Evolutionary conservation across 1,140 invertebrate genomes (phyloP).

Genomic region (Pteromalus puparum): DNA sequence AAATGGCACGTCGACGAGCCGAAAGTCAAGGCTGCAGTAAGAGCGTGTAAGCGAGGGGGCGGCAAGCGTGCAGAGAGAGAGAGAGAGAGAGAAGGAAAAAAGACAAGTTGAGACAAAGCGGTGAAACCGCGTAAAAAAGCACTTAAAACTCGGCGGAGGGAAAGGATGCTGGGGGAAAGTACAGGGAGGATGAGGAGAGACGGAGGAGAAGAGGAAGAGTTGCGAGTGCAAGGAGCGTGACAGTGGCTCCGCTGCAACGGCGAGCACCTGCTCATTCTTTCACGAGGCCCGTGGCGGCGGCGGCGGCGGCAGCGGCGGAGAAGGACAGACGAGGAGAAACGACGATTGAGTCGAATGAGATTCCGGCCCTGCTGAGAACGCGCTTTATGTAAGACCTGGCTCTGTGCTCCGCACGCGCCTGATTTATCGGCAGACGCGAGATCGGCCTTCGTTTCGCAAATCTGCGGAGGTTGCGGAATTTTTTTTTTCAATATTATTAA

Average conservation of each 20-base stretch:
- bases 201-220: slow-evolving; percentile 59
- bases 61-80: slow-evolving; percentile 34
- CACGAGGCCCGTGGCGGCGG: slow-evolving; percentile 47
- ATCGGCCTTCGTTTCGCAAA: slow-evolving; percentile 44
- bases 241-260: slow-evolving; percentile 68
- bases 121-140: slow-evolving; percentile 70
- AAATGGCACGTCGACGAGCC: slow-evolving; percentile 21
- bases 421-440: slow-evolving; percentile 57
- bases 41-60: slow-evolving; percentile 51
- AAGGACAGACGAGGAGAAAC: slow-evolving; percentile 41
- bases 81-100: slow-evolving; percentile 55
- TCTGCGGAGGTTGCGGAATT: background rate
- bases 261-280: slow-evolving; percentile 73
- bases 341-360: slow-evolving; percentile 53
- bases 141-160: slow-evolving; percentile 61
- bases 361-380: slow-evolving; percentile 33
- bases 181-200: slow-evolving; percentile 34
- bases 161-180: slow-evolving; percentile 45
- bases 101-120: slow-evolving; percentile 66
- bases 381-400: slow-evolving; percentile 42
- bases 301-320: slow-evolving; percentile 46
- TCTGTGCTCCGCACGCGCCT: slow-evolving; percentile 30
- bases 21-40: slow-evolving; percentile 32
- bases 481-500: background rate
- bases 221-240: slow-evolving; percentile 73